phyloP scores from a whole-genome alignment of 2,888 invertebrate genomes.

The Spisula solida region DNA sequence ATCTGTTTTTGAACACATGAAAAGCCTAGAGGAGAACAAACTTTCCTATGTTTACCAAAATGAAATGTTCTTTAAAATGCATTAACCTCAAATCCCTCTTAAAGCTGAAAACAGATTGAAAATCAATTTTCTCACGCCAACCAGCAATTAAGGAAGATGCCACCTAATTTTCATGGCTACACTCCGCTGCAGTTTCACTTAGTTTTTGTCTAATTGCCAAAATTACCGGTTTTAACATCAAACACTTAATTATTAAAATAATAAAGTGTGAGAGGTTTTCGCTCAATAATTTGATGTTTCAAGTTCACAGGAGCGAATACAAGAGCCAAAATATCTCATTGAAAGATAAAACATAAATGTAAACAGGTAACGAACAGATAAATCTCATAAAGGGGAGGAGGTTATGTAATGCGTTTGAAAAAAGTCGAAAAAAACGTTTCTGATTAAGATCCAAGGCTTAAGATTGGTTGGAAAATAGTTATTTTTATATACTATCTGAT shows the following conservation, averaged over 20 bases:
- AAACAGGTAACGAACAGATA: too few species aligned
- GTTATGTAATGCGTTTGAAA: neutral
- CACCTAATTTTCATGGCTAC: neutral
- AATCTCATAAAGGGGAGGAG: neutral
- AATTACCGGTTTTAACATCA: slow-evolving; percentile 18
- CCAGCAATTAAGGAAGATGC: neutral
- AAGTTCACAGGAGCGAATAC: slow-evolving; percentile 3
- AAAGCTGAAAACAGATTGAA: neutral
- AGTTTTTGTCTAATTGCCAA: slow-evolving; percentile 30
- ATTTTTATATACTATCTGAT: too few species aligned
- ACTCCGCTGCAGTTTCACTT: slow-evolving; percentile 15
- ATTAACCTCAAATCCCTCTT: neutral
- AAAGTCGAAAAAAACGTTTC: too few species aligned
- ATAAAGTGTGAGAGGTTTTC: slow-evolving; percentile 9
- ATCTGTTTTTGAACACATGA: neutral
- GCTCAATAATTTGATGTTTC: neutral
- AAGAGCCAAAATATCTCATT: neutral
- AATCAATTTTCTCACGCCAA: slow-evolving; percentile 31
- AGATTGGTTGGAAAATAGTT: too few species aligned
- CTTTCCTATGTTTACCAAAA: neutral
- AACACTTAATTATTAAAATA: slow-evolving; percentile 12
- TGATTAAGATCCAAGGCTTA: too few species aligned
- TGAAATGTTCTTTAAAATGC: neutral
- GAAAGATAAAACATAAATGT: too few species aligned
- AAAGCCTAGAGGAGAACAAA: neutral